Base-by-base conservation (phyloP, 2,888 invertebrate species). In the Mactromeris polynyma region DNA sequence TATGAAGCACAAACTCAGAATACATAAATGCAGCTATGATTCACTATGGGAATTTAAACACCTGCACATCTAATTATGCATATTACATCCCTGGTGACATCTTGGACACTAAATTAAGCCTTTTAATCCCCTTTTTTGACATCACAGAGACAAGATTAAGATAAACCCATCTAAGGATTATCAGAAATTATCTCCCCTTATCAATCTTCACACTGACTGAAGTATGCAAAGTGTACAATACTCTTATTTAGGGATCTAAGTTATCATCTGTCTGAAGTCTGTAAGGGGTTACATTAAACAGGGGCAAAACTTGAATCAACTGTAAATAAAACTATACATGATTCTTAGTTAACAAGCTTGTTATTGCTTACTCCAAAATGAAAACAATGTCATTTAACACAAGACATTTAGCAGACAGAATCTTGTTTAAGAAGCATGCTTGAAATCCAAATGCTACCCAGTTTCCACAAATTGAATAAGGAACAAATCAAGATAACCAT, bases 91-190 rank as follows among this genome's bases (percentile, higher is more conserved):
- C n/a, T 26, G 26, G 0, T 64, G 26, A 64, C 58, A 36, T 73
- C 36, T 36, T 17, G 14, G 73, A 36, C 11, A 26, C 33, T 73
- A 73, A 73, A 36, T 36, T 73, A 36, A 73, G 73, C 21, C 73
- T 26, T 33, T 64, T 78, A 77, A 87, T 77, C 82, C 86, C 86
- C 73, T 73, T 87, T 78, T 83, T 38, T 87, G 83, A 87, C 86
- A 87, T 33, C 46, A 77, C 33, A 82, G n/a, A 73, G 54, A 78
- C 78, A 77, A 77, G 86, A 87, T 87, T 87, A 54, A 54, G 86
- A 82, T 78, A 80, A 3, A 81, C 33, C 42, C 46, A 38, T 26
- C 14, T 79, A n/a, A 38, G n/a, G 36, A 79, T 79, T 79, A 79
- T 40, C 38, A 36, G 3, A 36, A 79, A 6, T 36, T 77, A 51